These are phyloP conservation scores for Tetranychus cinnabarinus DNA, from an alignment of 1,140 invertebrate species.

Conservation along the genomic window DNA sequence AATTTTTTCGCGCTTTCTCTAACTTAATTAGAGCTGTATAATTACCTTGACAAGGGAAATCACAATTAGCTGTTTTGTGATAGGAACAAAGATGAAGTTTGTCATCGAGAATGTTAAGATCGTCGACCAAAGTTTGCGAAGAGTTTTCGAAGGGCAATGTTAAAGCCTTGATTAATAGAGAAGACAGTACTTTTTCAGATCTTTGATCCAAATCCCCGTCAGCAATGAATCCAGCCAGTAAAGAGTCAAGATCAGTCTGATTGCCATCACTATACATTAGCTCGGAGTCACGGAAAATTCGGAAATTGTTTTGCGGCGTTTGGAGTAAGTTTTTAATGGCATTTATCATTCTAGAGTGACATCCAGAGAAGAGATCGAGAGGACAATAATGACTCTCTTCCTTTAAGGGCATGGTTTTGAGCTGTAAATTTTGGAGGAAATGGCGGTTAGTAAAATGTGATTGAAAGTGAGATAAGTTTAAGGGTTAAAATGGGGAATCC, in stretches of 20 bases:
- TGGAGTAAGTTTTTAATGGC: constrained; percentile 11
- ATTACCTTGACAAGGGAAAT: background rate
- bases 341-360: constrained; percentile 6
- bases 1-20: no score
- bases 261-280: constrained; percentile 10
- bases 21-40: background rate
- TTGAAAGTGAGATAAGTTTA: no score
- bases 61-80: background rate
- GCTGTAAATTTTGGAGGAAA: constrained; percentile 1
- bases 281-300: constrained; percentile 12
- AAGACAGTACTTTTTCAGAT: background rate
- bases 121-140: background rate
- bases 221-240: background rate
- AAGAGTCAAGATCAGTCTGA: background rate
- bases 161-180: background rate
- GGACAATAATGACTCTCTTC: constrained; percentile 14
- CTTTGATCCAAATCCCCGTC: background rate
- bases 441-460: no score
- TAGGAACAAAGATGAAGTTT: background rate
- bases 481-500: background rate
- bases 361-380: constrained; percentile 15
- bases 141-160: background rate
- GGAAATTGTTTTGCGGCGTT: constrained; percentile 15
- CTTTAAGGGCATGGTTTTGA: constrained; percentile 7
- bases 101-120: background rate